These are phyloP conservation scores for Silurus lanzhouensis DNA, from an alignment of 2,797 vertebrate species.

Conservation along the genomic window DNA sequence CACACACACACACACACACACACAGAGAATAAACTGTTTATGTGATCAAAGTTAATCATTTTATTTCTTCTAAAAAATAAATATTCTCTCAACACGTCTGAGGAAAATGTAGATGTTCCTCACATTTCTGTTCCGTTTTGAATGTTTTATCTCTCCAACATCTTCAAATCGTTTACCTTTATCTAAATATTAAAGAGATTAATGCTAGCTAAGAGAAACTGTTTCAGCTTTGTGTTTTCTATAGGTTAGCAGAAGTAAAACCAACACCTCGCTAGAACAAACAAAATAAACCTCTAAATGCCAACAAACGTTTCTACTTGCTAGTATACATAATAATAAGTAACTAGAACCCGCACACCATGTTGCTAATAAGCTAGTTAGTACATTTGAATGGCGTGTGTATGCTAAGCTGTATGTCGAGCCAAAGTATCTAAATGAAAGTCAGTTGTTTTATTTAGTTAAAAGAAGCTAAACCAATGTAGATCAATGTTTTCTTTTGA, in stretches of 20 bases:
- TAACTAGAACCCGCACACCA: background rate
- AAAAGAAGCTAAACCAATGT: background rate
- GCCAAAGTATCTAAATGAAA: background rate
- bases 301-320: background rate
- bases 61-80: background rate
- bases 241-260: background rate
- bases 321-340: background rate
- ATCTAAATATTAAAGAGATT: too few relatives aligned
- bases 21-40: too few relatives aligned
- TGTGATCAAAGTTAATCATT: background rate
- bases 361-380: background rate
- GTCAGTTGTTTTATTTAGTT: background rate
- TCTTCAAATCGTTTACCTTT: too few relatives aligned
- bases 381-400: background rate
- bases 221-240: background rate
- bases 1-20: background rate
- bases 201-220: background rate
- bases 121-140: background rate
- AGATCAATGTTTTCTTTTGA: background rate
- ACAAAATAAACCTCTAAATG: background rate
- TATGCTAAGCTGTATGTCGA: background rate
- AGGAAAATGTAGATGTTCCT: background rate
- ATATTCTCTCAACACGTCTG: background rate
- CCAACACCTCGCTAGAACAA: background rate
- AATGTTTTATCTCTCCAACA: background rate